These are phyloP conservation scores for Lasioglossum figueresi DNA, from an alignment of 2,888 invertebrate species.

Conservation along the genomic window DNA sequence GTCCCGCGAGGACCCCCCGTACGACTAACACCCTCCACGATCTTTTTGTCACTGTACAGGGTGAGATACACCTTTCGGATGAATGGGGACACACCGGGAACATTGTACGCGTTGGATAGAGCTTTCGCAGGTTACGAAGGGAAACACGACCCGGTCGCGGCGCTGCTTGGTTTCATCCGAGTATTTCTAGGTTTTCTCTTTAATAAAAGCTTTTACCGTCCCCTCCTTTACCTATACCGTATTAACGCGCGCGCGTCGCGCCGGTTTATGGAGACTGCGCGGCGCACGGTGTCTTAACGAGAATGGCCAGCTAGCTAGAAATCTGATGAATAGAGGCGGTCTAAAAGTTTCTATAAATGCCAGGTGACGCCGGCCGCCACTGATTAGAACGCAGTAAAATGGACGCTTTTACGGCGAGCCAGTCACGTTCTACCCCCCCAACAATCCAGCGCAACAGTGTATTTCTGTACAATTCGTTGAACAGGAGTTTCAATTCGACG, in stretches of 20 bases:
- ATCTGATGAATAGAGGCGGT: background rate
- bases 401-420: background rate
- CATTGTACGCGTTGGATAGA: background rate
- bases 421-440: background rate
- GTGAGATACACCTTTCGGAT: background rate
- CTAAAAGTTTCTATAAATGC: background rate
- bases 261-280: background rate
- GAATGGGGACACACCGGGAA: background rate
- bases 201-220: background rate
- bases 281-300: background rate
- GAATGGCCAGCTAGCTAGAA: background rate
- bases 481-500: background rate
- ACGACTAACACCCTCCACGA: slow-evolving; percentile 21
- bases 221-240: background rate
- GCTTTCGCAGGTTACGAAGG: background rate
- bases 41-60: slow-evolving; percentile 36
- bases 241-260: background rate
- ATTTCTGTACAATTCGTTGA: background rate
- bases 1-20: slow-evolving; percentile 68
- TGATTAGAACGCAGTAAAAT: background rate
- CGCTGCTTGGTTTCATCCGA: background rate
- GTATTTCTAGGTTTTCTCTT: background rate
- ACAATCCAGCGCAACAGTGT: background rate
- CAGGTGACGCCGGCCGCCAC: background rate
- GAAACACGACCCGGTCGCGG: background rate